Conservation (phyloP, 1,140 invertebrate species). For the Diprion similis region DNA sequence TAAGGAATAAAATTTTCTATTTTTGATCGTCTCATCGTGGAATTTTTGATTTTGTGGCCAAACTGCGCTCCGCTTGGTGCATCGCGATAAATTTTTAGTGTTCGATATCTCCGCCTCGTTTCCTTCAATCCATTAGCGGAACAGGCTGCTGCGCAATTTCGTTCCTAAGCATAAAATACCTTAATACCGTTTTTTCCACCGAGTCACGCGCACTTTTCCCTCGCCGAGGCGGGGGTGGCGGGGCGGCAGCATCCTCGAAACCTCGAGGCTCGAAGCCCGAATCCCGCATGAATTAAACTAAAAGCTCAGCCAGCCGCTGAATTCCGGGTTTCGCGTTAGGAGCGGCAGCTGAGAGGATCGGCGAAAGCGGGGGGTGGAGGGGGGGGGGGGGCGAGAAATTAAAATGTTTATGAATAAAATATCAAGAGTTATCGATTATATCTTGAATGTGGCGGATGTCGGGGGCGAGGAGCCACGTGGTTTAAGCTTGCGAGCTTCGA, state of each 20-base stretch:
- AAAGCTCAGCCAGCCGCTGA: not conserved
- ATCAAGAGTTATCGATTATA: slow-evolving; percentile 43
- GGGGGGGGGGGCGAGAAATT: slow-evolving; percentile 29
- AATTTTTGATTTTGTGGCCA: too few relatives aligned
- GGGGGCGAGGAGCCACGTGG: slow-evolving; percentile 12
- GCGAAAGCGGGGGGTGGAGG: not conserved
- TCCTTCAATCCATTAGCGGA: slow-evolving; percentile 3
- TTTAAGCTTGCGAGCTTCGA: not conserved
- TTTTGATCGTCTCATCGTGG: too few relatives aligned
- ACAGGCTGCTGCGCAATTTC: not conserved
- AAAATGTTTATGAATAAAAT: slow-evolving; percentile 44
- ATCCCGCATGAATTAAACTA: slow-evolving; percentile 2
- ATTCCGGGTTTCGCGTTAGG: too few relatives aligned
- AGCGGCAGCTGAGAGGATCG: too few relatives aligned
- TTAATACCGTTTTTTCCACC: not conserved
- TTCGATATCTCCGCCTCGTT: too few relatives aligned
- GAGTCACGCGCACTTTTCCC: not conserved
- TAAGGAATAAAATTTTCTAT: too few relatives aligned
- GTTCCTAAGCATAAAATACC: not conserved
- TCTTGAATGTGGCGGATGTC: slow-evolving; percentile 40
- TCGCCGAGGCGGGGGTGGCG: not conserved
- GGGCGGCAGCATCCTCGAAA: not conserved
- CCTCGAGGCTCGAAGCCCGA: not conserved
- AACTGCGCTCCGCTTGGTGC: too few relatives aligned
- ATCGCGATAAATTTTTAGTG: too few relatives aligned